Base-by-base conservation (phyloP, 2,797 vertebrate species). In the Arnoldichthys spilopterus region DNA sequence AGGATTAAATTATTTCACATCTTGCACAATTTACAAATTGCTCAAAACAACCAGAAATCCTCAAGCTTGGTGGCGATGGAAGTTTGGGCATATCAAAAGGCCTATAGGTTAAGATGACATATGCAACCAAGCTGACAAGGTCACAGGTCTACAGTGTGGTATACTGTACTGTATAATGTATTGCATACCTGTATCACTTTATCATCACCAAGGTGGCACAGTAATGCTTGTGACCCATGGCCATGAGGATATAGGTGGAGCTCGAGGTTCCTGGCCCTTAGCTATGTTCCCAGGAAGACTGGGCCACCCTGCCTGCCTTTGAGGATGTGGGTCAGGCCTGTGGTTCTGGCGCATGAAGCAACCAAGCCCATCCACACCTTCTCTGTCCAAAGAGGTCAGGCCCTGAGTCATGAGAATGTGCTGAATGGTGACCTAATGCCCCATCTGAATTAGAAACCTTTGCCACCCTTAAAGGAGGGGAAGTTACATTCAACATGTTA, bases 291-390 rank as follows among this genome's bases (percentile, higher is more conserved):
- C 76, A 79, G 69, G 68, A 67, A 74, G 22, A 32, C 61, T 24
- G 34, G 20, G 9, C 13, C 18, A 54, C 49, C 63, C 69, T 70
- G 66, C 28, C 53, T 70, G 54, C 40, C 40, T 68, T 13, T 73
- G 63, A 63, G 61, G 63, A 83, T 26, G 4, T 69, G 49, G 16
- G 28, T 40, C 37, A 66, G 47, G 11, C 43, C 73, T 53, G 58
- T 58, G 43, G 72, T 79, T 72, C 53, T 67, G 62, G 32, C 73
- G 67, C 16, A 45, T 79, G 78, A 79, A 12, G 24, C 63, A 53
- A 34, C 64, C 32, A 24, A 64, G 22, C 56, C 32, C 34, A 40
- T 80, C 77, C 79, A 81, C 83, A 82, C 68, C 58, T 82, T 77
- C 74, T 66, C 24, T 72, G 47, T 79, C 32, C 32, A 40, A 54